A percentile compares a stretch with the other conserved stretches of the same genome.
phyloP scores from a whole-genome alignment of 1,140 invertebrate genomes.

The Microplitis mediator region DNA sequence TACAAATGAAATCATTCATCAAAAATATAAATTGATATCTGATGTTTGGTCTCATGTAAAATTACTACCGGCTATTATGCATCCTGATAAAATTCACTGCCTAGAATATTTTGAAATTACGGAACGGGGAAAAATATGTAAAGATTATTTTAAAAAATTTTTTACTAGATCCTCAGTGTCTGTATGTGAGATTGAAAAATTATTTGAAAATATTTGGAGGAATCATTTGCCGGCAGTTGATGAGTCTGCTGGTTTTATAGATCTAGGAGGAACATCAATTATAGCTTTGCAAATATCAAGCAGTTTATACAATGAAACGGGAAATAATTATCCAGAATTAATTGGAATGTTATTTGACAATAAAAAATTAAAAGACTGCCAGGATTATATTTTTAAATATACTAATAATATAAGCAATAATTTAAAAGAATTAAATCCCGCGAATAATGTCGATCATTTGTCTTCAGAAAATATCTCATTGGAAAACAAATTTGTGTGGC shows the following conservation, averaged over 20 bases:
- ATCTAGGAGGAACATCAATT: conserved; percentile 61
- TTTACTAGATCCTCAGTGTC: conserved; percentile 9
- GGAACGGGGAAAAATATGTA: conserved; percentile 49
- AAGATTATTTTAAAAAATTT: conserved; percentile 35
- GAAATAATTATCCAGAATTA: conserved; percentile 47
- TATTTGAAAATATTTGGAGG: conserved; percentile 50
- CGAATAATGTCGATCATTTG: background rate
- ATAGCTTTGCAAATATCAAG: conserved; percentile 56
- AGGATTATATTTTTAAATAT: conserved; percentile 35
- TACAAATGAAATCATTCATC: conserved; percentile 18
- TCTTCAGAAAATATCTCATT: background rate
- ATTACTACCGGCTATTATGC: conserved; percentile 37
- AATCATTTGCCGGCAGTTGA: conserved; percentile 40
- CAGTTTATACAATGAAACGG: conserved; percentile 41
- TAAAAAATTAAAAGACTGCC: conserved; percentile 37
- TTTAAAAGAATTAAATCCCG: conserved; percentile 4
- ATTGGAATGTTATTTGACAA: conserved; percentile 51
- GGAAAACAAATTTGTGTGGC: background rate
- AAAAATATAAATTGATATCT: conserved; percentile 48
- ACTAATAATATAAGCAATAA: background rate
- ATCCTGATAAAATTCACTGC: conserved; percentile 48
- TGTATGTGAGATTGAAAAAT: background rate
- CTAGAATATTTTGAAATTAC: conserved; percentile 45
- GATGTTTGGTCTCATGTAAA: conserved; percentile 52
- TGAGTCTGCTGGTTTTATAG: conserved; percentile 54